These are phyloP conservation scores for Caenorhabditis sp. DNA, from an alignment of 2,888 invertebrate species.

Conservation along the genomic window DNA sequence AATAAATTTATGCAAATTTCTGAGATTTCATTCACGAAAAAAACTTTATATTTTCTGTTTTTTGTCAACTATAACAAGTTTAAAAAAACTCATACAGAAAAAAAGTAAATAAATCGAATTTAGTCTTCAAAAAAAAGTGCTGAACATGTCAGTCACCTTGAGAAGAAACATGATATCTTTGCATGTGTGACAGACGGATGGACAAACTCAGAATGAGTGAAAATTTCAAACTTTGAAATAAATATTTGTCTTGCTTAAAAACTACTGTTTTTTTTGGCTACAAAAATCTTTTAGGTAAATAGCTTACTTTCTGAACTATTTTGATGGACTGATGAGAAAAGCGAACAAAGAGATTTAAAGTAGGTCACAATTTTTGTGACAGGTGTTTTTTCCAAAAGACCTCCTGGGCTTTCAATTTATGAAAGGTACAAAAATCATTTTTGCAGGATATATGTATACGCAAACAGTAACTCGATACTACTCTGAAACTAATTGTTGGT, in stretches of 20 bases:
- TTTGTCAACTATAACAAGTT: not conserved
- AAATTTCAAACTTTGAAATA: not conserved
- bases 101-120: not conserved
- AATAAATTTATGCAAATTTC: not conserved
- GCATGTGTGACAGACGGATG: no score
- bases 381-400: no score
- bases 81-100: not conserved
- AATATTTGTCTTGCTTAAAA: not conserved
- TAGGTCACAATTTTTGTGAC: no score
- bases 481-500: no score
- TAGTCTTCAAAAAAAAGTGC: not conserved
- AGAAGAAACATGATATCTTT: not conserved
- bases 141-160: slow-evolving; percentile 1
- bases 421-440: no score
- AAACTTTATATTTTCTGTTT: not conserved
- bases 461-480: no score
- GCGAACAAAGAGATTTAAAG: no score
- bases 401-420: no score
- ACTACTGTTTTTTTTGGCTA: not conserved
- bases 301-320: not conserved
- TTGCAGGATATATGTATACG: no score
- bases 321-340: no score
- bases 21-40: not conserved
- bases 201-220: not conserved
- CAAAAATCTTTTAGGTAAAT: not conserved